Base-by-base conservation (phyloP, 2,797 vertebrate species). In the Phrynocephalus guinanensis region DNA sequence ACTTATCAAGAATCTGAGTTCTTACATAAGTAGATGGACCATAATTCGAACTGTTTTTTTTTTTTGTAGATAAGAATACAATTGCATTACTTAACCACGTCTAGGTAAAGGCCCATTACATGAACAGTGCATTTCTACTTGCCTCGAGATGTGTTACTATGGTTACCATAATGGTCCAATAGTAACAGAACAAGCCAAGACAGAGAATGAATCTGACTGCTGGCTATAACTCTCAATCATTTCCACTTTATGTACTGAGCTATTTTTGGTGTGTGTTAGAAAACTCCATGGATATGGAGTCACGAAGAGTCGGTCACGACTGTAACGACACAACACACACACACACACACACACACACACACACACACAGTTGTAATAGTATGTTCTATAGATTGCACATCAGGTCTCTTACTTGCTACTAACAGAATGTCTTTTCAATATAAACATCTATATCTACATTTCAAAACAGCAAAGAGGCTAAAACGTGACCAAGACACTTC, bases 91-190 rank as follows among this genome's bases (percentile, higher is more conserved):
- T 85, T 88, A 38, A 88, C 50, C 60, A 50, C 11, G 76, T 80
- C 72, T 90, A 44, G 15, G 38, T 92, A 78, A 75, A 89, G 22
- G 38, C 22, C 75, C 72, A 83, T 7, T 86, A 72, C 81, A 88
- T 26, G 15, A 0, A 87, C 5, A 22, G 11, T 60, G n/a, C 87
- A 30, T 82, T 91, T 86, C 71, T 86, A 56, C 88, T 86, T 91
- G 85, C 56, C 86, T 73, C 87, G 6, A 72, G 63, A 48, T 63
- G 30, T 81, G 24, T 73, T 83, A 33, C 1, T 83, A 77, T 48
- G 77, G 84, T 68, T 86, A 84, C 50, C 18, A 16, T 6, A 71
- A 50, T 24, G 0, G 38, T 87, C 83, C 60, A 86, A 83, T 48
- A 33, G 76, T 28, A 88, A 22, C 10, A 7, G 28, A 85, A 76